Conservation (phyloP, 2,797 vertebrate species). For the Sylvilagus floridanus region DNA sequence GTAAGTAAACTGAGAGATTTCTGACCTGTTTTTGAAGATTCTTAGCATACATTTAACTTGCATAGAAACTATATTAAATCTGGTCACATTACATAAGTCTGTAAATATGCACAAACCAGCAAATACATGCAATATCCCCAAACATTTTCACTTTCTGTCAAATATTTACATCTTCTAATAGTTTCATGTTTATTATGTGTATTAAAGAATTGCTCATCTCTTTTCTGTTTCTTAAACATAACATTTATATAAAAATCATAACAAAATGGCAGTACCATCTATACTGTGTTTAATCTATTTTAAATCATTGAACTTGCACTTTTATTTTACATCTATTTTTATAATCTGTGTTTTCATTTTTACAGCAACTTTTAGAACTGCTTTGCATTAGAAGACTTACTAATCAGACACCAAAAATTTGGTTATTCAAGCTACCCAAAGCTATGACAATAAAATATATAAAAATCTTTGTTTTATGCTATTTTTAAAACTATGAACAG, state of each 20-base stretch:
- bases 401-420: slow-evolving; percentile 28
- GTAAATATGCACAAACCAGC: slow-evolving; percentile 78
- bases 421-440: slow-evolving; percentile 38
- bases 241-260: slow-evolving; percentile 63
- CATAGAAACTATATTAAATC: slow-evolving; percentile 75
- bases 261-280: slow-evolving; percentile 18
- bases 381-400: not conserved
- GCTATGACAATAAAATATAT: slow-evolving; percentile 28
- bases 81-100: slow-evolving; percentile 77
- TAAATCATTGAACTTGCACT: not conserved
- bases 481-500: slow-evolving; percentile 55
- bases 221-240: slow-evolving; percentile 75
- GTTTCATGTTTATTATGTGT: slow-evolving; percentile 77
- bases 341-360: slow-evolving; percentile 54
- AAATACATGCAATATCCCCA: slow-evolving; percentile 80
- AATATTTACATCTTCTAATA: slow-evolving; percentile 85
- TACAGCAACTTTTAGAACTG: not conserved
- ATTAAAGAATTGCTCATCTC: slow-evolving; percentile 79
- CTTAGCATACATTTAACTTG: slow-evolving; percentile 79
- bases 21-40: slow-evolving; percentile 77
- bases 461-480: slow-evolving; percentile 51
- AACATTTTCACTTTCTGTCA: slow-evolving; percentile 76
- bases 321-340: not conserved
- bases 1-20: slow-evolving; percentile 83
- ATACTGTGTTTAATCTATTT: slow-evolving; percentile 6